Percentiles rank a stretch among this genome's conserved stretches.
phyloP scores from a whole-genome alignment of 2,797 vertebrate species.

The Sebastiscus albofasciatus region DNA sequence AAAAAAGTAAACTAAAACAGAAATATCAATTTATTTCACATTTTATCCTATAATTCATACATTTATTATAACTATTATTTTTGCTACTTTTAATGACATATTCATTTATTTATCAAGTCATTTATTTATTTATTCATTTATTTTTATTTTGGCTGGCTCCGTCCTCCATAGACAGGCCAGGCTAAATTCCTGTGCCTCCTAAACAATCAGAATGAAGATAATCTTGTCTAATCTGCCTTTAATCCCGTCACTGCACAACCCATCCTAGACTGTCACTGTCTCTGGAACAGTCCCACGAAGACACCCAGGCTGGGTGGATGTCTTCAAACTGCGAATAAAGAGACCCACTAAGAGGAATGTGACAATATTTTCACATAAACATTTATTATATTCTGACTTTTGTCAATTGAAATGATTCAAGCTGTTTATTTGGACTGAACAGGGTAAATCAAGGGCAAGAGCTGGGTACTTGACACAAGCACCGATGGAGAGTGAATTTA shows the following conservation, averaged over 20 bases:
- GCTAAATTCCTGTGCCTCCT: neutral
- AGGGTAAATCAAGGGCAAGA: neutral
- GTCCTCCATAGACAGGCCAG: neutral
- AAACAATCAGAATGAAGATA: conserved; percentile 7
- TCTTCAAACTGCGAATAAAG: neutral
- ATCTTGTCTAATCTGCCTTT: conserved; percentile 10
- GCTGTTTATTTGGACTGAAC: neutral
- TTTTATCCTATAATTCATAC: no score
- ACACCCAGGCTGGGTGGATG: neutral
- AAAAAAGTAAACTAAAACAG: no score
- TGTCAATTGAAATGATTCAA: neutral
- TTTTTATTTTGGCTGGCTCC: no score
- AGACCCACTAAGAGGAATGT: neutral
- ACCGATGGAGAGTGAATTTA: neutral
- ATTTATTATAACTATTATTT: no score
- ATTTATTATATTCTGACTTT: neutral
- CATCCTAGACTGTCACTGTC: neutral
- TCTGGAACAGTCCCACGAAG: neutral
- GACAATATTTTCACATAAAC: neutral
- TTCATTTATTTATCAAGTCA: no score
- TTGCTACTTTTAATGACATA: no score
- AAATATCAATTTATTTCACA: no score
- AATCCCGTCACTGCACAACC: neutral
- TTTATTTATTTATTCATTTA: no score
- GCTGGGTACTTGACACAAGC: no score